A percentile compares a stretch with the other conserved stretches of the same genome.
Conservation (phyloP, 1,140 invertebrate genomes). For the Centruroides sculpturatus region DNA sequence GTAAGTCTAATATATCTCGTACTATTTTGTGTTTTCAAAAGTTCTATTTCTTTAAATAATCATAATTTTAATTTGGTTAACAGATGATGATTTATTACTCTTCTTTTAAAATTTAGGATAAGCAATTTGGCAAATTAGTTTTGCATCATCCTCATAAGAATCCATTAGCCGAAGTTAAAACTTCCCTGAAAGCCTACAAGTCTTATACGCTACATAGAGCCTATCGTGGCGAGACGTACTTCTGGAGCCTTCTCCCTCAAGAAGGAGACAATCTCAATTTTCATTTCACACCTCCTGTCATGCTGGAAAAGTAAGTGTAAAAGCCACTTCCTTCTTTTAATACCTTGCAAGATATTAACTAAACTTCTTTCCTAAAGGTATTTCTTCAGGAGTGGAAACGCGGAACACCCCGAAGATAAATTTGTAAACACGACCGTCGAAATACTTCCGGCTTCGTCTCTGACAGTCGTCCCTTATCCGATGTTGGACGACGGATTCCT, state of each 20-base stretch:
- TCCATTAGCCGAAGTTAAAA: conserved; percentile 48
- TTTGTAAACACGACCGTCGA: conserved; percentile 42
- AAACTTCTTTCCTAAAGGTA: conserved; percentile 39
- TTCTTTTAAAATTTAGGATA: conserved; percentile 38
- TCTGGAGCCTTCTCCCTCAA: conserved; percentile 79
- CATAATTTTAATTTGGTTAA: too few species aligned
- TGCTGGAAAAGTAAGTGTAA: conserved; percentile 37
- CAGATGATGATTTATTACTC: too few species aligned
- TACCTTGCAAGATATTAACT: neutral
- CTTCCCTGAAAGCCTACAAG: conserved; percentile 68
- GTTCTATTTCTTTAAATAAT: too few species aligned
- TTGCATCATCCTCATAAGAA: conserved; percentile 51
- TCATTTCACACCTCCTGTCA: conserved; percentile 57
- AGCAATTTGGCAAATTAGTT: conserved; percentile 75
- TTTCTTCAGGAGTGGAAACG: conserved; percentile 77
- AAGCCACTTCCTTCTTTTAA: neutral
- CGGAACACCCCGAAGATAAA: conserved; percentile 76
- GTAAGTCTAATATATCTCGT: too few species aligned
- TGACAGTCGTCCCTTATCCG: conserved; percentile 14
- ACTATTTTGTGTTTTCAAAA: too few species aligned
- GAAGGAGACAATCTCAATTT: conserved; percentile 68
- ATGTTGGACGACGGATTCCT: conserved; percentile 8
- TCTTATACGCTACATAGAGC: conserved; percentile 64
- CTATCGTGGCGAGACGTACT: conserved; percentile 76
- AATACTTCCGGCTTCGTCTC: conserved; percentile 17